Percentiles rank a stretch among this genome's conserved stretches.
These are phyloP conservation scores for Paraescarpia echinospica DNA, from an alignment of 1,140 invertebrate genomes.

Conservation along the genomic window DNA sequence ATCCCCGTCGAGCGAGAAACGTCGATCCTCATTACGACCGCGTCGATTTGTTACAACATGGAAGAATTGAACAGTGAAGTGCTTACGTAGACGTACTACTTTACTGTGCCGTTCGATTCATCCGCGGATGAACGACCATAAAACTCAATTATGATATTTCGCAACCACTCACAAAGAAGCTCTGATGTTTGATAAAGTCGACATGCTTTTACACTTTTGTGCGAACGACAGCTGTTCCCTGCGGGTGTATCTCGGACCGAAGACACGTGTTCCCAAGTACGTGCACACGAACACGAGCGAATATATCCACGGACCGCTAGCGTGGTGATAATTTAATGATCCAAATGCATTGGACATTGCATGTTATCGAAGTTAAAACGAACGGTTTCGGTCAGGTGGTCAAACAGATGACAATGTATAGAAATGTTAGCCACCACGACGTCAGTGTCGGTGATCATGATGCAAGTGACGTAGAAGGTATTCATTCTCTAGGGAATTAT, in stretches of 20 bases:
- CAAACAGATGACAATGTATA: too few species aligned
- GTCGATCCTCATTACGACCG: background rate
- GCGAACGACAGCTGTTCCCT: background rate
- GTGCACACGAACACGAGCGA: too few species aligned
- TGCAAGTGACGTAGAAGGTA: too few species aligned
- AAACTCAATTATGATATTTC: conserved; percentile 2
- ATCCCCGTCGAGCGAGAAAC: background rate
- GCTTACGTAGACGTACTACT: background rate
- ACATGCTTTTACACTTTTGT: background rate
- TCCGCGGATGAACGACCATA: background rate
- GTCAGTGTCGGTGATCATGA: too few species aligned
- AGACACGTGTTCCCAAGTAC: too few species aligned
- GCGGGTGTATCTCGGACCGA: background rate
- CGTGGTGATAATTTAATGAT: too few species aligned
- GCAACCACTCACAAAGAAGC: background rate
- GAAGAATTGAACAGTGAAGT: background rate
- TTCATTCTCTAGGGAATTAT: too few species aligned
- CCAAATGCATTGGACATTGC: too few species aligned
- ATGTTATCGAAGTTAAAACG: too few species aligned
- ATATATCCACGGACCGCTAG: too few species aligned
- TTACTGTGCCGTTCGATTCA: background rate
- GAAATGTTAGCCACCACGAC: too few species aligned
- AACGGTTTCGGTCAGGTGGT: too few species aligned
- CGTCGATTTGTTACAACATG: background rate
- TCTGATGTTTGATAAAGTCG: background rate